phyloP scores from a whole-genome alignment of 1,140 invertebrate genomes.

The Eriosoma lanigerum region DNA sequence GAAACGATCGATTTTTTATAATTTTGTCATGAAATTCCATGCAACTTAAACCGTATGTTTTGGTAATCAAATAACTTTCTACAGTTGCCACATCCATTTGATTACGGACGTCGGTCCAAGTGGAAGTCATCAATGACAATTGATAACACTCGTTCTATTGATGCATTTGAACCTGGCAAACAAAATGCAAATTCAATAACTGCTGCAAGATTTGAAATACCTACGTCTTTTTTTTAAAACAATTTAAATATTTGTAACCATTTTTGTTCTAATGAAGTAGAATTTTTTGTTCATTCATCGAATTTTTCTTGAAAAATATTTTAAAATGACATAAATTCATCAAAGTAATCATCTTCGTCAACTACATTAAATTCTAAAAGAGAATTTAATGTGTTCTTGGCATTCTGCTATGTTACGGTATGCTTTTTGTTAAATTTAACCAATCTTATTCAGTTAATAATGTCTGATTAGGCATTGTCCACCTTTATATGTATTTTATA shows the following conservation, averaged over 20 bases:
- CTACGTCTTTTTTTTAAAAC: constrained; percentile 4
- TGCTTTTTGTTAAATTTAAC: constrained; percentile 20
- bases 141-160: constrained; percentile 2
- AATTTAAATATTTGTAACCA: constrained; percentile 5
- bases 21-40: too few relatives aligned
- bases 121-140: constrained; percentile 17
- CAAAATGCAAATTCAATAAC: constrained; percentile 14
- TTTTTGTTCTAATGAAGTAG: background rate
- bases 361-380: background rate
- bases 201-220: background rate
- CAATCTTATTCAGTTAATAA: background rate
- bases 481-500: constrained; percentile 1
- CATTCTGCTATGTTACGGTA: background rate
- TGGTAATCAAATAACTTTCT: background rate
- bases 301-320: constrained; percentile 15
- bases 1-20: too few relatives aligned
- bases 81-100: background rate
- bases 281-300: background rate
- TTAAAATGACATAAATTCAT: constrained; percentile 5
- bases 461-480: background rate
- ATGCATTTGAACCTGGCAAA: background rate
- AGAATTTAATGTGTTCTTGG: background rate
- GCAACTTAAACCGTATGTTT: too few relatives aligned
- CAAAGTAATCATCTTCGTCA: constrained; percentile 11
- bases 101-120: constrained; percentile 11